Conservation (phyloP, 2,888 invertebrate species). For the Thelaira solivaga region DNA sequence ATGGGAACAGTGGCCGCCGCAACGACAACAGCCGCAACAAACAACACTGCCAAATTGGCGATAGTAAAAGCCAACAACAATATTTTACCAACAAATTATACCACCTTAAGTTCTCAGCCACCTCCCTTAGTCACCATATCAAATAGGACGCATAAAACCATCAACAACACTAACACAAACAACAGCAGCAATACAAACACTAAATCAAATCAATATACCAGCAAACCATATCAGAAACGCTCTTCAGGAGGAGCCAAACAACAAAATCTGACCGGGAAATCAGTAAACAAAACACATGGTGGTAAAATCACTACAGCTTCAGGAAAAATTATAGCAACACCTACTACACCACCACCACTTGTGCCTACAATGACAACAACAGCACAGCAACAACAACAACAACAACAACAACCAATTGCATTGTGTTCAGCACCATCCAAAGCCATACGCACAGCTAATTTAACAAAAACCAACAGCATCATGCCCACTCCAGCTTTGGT, state of each 20-base stretch:
- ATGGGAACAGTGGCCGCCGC: background rate
- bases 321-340: constrained; percentile 70
- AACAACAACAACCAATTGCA: constrained; percentile 31
- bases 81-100: constrained; percentile 41
- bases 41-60: constrained; percentile 65
- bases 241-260: constrained; percentile 37
- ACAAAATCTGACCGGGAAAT: constrained; percentile 29
- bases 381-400: no score
- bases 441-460: constrained; percentile 55
- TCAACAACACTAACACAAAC: constrained; percentile 4
- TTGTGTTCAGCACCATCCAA: constrained; percentile 34
- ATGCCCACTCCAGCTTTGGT: constrained; percentile 72
- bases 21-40: constrained; percentile 28
- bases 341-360: constrained; percentile 72
- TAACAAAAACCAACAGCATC: constrained; percentile 38
- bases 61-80: constrained; percentile 65
- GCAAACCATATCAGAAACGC: constrained; percentile 73
- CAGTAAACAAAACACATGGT: constrained; percentile 62
- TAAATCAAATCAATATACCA: constrained; percentile 23
- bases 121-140: constrained; percentile 71
- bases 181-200: constrained; percentile 61
- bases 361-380: constrained; percentile 67
- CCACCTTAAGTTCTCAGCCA: constrained; percentile 67
- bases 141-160: constrained; percentile 50
- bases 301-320: constrained; percentile 65